phyloP scores from a whole-genome alignment of 2,888 invertebrate species.

The Hoplodrina ambigua region DNA sequence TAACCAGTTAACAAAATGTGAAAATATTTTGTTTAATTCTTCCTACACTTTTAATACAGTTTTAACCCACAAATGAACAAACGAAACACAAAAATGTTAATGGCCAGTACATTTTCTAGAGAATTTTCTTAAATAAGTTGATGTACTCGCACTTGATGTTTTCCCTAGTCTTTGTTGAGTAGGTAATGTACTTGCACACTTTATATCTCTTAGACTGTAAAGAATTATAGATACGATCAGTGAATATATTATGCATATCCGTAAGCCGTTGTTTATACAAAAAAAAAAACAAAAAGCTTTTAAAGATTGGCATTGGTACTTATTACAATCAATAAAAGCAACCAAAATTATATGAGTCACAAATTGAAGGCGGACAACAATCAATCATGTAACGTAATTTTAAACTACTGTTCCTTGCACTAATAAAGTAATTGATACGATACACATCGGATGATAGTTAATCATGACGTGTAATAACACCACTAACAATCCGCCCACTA shows the following conservation, averaged over 20 bases:
- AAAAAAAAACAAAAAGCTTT: slow-evolving; percentile 30
- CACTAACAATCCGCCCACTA: slow-evolving; percentile 47
- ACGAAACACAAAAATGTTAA: too few relatives aligned
- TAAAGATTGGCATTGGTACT: slow-evolving; percentile 37
- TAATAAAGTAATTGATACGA: slow-evolving; percentile 64
- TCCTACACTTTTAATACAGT: too few relatives aligned
- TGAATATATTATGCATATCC: slow-evolving; percentile 29
- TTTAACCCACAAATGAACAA: too few relatives aligned
- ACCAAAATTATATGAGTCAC: slow-evolving; percentile 26
- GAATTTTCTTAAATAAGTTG: too few relatives aligned
- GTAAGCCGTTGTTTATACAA: not conserved
- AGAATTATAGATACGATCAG: slow-evolving; percentile 14
- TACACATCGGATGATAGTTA: slow-evolving; percentile 51
- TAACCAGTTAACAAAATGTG: too few relatives aligned
- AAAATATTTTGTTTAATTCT: too few relatives aligned
- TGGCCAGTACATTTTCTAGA: too few relatives aligned
- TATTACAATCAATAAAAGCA: slow-evolving; percentile 39
- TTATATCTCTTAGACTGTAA: not conserved
- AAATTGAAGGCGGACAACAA: slow-evolving; percentile 28
- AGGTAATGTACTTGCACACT: not conserved
- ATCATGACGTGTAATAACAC: slow-evolving; percentile 51
- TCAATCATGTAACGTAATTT: slow-evolving; percentile 56
- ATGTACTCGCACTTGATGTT: too few relatives aligned
- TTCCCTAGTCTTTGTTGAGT: too few relatives aligned
- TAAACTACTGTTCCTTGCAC: slow-evolving; percentile 58